A percentile compares a stretch with the other conserved stretches of the same genome.
phyloP scores from a whole-genome alignment of 2,113 vertebrate species.

The Syngnathus floridae region DNA sequence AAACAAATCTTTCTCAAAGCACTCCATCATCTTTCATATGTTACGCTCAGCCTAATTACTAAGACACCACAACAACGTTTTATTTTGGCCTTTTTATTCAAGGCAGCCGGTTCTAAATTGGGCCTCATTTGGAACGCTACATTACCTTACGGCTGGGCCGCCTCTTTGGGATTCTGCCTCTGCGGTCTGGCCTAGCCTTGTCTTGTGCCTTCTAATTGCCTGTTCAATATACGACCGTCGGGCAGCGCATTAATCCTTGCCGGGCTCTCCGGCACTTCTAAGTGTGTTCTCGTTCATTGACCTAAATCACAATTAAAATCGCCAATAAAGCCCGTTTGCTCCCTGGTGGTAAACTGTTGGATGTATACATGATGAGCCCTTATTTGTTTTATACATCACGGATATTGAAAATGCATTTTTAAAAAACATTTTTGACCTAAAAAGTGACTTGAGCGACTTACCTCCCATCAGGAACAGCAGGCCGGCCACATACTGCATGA shows the following conservation, averaged over 20 bases:
- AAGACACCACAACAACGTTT: neutral
- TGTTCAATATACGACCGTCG: constrained; percentile 53
- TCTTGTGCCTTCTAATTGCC: constrained; percentile 64
- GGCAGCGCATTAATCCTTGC: constrained; percentile 49
- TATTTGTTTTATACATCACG: neutral
- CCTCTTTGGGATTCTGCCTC: constrained; percentile 38
- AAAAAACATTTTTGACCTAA: neutral
- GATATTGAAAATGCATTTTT: too few relatives aligned
- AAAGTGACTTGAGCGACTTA: constrained; percentile 59
- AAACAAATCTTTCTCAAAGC: neutral
- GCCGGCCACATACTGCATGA: constrained; percentile 98
- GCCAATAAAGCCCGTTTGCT: neutral
- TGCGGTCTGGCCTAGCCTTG: constrained; percentile 43
- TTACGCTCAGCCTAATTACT: neutral
- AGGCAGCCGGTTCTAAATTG: constrained; percentile 12
- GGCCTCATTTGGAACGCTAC: constrained; percentile 18
- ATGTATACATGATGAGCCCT: neutral
- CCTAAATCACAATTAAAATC: neutral
- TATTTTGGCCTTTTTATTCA: neutral
- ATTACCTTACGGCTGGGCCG: constrained; percentile 14
- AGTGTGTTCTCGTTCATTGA: neutral
- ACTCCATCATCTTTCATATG: neutral
- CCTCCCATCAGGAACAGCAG: constrained; percentile 99
- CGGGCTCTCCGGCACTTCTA: constrained; percentile 28
- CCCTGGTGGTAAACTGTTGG: neutral